Conservation (phyloP, 2,797 vertebrate genomes). For the Prionace glauca region DNA sequence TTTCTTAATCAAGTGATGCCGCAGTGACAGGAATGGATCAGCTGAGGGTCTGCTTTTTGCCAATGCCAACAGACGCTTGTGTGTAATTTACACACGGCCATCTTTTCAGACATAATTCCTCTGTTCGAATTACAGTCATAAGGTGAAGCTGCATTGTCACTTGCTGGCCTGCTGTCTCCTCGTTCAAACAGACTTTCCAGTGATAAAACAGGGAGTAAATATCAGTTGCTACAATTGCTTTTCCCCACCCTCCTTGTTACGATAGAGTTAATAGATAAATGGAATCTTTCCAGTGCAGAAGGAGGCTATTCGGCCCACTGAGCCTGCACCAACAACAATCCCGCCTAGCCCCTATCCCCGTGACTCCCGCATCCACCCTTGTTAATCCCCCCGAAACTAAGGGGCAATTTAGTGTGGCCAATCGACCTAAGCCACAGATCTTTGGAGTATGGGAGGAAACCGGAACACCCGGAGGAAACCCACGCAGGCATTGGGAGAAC, state of each 20-base stretch:
- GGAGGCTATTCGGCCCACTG: too few relatives aligned
- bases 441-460: too few relatives aligned
- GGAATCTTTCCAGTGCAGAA: too few relatives aligned
- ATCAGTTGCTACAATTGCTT: background rate
- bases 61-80: background rate
- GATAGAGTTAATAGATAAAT: background rate
- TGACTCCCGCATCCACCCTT: too few relatives aligned
- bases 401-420: too few relatives aligned
- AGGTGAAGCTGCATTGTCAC: background rate
- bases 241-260: background rate
- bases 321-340: too few relatives aligned
- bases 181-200: too few relatives aligned
- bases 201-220: background rate
- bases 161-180: background rate
- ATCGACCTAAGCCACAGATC: too few relatives aligned
- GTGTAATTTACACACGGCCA: background rate
- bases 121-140: background rate
- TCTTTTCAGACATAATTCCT: background rate
- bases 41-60: background rate
- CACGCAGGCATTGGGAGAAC: too few relatives aligned
- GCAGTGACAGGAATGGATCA: background rate
- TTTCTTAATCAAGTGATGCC: background rate
- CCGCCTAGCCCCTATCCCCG: too few relatives aligned
- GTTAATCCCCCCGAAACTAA: too few relatives aligned
- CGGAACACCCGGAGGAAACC: too few relatives aligned